Base-by-base conservation (phyloP, 2,888 invertebrate genomes). In the Caenorhabditis uteleia region DNA sequence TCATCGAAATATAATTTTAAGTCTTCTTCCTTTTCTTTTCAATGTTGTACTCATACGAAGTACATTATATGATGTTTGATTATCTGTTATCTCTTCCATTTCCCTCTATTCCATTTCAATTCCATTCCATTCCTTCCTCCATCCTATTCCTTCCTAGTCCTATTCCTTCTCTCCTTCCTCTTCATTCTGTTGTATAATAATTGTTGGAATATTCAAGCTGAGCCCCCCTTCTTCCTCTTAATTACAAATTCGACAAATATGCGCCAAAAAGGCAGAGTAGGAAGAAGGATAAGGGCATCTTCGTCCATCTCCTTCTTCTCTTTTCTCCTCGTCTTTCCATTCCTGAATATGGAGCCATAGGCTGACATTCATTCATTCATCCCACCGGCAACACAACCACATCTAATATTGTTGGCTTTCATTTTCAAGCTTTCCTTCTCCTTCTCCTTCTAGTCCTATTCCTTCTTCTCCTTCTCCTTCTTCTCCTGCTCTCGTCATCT, bases 221-320 rank as follows among this genome's bases (percentile, higher is more conserved):
- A 59, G 51, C 53, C 48, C 59, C 33, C 47, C 36, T 10, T 46
- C 8, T n/a, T n/a, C n/a, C 34, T 34, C 34, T 51, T 61, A 61
- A 61, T 61, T 61, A 56, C 61, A 61, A 61, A 57, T 54, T 48
- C 38, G 56, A 56, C 56, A 56, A 50, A 57, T 57, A 50, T 20
- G 31, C 21, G 21, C 23, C 29, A n/a, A 10, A 10, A 14, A 12
- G 20, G 47, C 26, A 18, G 38, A 27, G 33, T 29, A 26, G 33
- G 18, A 33, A 33, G 25, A 27, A 38, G 38, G 38, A 46, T 38
- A 14, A n/a, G n/a, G n/a, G n/a, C n/a, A n/a, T n/a, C 48, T 16
- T 36, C 21, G 18, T n/a, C 27, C n/a, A 6, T 53, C 36, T 21
- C n/a, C 43, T 29, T 20, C 42, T 39, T 47, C 51, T 47, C 26